phyloP scores from a whole-genome alignment of 2,888 invertebrate species.

The Prosopocoilus inquinatus region DNA sequence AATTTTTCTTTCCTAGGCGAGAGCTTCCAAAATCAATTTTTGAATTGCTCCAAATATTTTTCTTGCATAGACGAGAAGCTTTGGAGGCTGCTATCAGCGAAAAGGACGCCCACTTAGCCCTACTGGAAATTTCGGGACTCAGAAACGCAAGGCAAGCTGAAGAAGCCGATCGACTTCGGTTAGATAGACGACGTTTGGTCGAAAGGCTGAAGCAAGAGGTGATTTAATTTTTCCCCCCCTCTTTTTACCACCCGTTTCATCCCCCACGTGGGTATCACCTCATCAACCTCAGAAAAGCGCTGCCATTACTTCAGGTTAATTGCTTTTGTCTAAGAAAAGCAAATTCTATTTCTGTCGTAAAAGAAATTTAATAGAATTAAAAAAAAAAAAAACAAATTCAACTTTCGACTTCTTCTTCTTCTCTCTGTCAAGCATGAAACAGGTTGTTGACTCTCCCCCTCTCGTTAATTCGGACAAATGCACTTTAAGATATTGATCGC shows the following conservation, averaged over 20 bases:
- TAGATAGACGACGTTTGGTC: slow-evolving; percentile 69
- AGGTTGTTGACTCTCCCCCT: too few relatives aligned
- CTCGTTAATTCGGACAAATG: too few relatives aligned
- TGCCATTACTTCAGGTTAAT: too few relatives aligned
- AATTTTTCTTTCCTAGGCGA: too few relatives aligned
- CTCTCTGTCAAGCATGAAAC: too few relatives aligned
- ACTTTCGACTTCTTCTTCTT: too few relatives aligned
- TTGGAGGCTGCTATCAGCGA: slow-evolving; percentile 81
- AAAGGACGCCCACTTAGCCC: slow-evolving; percentile 83
- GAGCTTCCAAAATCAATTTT: neutral
- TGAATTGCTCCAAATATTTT: slow-evolving; percentile 15
- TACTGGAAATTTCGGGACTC: slow-evolving; percentile 73
- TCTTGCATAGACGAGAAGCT: slow-evolving; percentile 71
- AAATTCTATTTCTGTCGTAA: neutral
- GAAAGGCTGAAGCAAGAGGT: slow-evolving; percentile 72
- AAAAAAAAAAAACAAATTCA: too few relatives aligned
- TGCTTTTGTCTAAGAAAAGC: neutral
- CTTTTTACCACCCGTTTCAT: neutral
- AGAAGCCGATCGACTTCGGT: slow-evolving; percentile 65
- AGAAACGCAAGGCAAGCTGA: slow-evolving; percentile 63
- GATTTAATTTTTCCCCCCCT: slow-evolving; percentile 21
- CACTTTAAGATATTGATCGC: too few relatives aligned
- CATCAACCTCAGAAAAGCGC: neutral
- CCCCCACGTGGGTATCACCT: neutral
- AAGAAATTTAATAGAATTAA: too few relatives aligned